A percentile compares a stretch with the other conserved stretches of the same genome.
These are phyloP conservation scores for Ia io DNA, from an alignment of 2,113 vertebrate genomes.

Conservation along the genomic window DNA sequence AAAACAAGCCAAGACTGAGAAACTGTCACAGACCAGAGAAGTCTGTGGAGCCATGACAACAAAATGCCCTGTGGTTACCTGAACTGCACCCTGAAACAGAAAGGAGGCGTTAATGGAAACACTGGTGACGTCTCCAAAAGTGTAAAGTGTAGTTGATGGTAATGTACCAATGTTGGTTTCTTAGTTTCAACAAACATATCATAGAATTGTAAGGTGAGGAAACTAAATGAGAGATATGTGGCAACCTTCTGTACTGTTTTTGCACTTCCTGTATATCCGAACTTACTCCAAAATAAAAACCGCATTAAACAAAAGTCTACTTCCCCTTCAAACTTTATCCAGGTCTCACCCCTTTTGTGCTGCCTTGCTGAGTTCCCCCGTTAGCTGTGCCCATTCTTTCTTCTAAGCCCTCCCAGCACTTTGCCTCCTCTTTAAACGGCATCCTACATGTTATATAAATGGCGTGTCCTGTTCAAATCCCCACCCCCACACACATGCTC, in stretches of 20 bases:
- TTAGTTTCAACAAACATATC: not conserved
- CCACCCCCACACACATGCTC: not conserved
- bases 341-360: not conserved
- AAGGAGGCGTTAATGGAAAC: not conserved
- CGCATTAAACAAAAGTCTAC: not conserved
- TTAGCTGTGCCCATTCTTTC: not conserved
- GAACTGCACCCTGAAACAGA: not conserved
- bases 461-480: not conserved
- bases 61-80: not conserved
- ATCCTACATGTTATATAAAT: not conserved
- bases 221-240: not conserved
- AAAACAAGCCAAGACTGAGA: not conserved
- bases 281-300: not conserved
- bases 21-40: not conserved
- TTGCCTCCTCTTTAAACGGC: not conserved
- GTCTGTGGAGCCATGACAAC: not conserved
- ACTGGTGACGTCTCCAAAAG: not conserved
- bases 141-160: not conserved
- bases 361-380: not conserved
- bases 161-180: not conserved
- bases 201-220: not conserved
- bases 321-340: not conserved
- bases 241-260: not conserved
- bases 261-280: not conserved
- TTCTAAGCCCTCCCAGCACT: not conserved